These are phyloP conservation scores for Lutjanus campechanus DNA, from an alignment of 2,797 vertebrate genomes.

Conservation along the genomic window DNA sequence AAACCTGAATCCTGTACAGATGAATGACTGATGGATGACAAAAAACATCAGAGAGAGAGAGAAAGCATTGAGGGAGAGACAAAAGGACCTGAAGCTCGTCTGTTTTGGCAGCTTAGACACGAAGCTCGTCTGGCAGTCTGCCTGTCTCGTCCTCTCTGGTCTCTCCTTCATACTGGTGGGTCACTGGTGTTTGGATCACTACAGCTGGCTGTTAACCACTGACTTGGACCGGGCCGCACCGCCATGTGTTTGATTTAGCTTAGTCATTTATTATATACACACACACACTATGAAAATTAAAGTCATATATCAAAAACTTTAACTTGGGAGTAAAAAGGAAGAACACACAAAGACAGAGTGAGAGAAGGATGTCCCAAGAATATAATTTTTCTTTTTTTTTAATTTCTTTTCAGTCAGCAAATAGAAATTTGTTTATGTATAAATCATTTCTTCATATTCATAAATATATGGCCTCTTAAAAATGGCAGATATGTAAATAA, in stretches of 20 bases:
- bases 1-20: conserved; percentile 25
- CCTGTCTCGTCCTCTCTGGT: conserved; percentile 70
- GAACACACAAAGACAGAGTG: conserved; percentile 28
- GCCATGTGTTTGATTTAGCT: conserved; percentile 70
- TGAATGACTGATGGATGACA: conserved; percentile 37
- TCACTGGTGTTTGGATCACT: conserved; percentile 79
- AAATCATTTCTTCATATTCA: too few species aligned
- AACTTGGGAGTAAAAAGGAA: conserved; percentile 37
- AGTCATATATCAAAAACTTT: conserved; percentile 68
- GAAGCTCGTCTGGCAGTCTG: conserved; percentile 72
- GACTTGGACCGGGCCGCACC: conserved; percentile 57
- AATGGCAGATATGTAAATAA: too few species aligned
- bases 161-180: conserved; percentile 67
- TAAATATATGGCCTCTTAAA: too few species aligned
- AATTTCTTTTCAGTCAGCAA: too few species aligned
- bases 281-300: conserved; percentile 63
- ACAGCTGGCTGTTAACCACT: conserved; percentile 72
- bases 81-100: conserved; percentile 30
- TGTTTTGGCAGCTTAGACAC: conserved; percentile 67
- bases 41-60: conserved; percentile 20
- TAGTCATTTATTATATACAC: conserved; percentile 68
- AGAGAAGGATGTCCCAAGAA: conserved; percentile 19
- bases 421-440: too few species aligned
- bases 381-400: too few species aligned
- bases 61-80: conserved; percentile 21